phyloP scores from a whole-genome alignment of 1,140 invertebrate genomes.

The Galendromus occidentalis region DNA sequence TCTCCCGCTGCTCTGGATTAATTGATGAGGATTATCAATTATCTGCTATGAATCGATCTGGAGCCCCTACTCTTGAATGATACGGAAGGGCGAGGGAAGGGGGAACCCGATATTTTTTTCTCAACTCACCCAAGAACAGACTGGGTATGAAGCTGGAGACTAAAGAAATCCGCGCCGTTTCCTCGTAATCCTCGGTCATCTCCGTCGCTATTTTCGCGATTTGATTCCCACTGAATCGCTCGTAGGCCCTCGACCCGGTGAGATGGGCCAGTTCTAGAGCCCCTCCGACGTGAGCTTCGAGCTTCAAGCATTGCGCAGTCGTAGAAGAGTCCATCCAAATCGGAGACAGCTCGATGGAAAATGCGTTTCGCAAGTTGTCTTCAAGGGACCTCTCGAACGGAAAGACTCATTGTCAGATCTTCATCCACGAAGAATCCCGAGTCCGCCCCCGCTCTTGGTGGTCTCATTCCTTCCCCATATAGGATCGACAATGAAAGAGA shows the following conservation, averaged over 20 bases:
- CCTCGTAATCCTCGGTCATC: constrained; percentile 48
- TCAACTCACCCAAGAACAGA: neutral
- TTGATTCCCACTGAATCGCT: constrained; percentile 79
- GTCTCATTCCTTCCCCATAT: no score
- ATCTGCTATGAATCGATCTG: no score
- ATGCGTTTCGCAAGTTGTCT: constrained; percentile 30
- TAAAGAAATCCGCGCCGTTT: constrained; percentile 45
- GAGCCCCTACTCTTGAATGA: no score
- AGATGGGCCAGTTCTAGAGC: constrained; percentile 51
- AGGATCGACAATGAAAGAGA: no score
- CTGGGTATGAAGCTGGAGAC: constrained; percentile 7
- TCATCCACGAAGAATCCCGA: neutral
- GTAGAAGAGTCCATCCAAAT: constrained; percentile 95
- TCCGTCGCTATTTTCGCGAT: constrained; percentile 66
- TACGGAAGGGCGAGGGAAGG: no score
- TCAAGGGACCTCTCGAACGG: neutral
- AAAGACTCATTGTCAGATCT: neutral
- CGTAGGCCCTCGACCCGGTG: constrained; percentile 78
- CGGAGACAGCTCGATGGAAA: constrained; percentile 59
- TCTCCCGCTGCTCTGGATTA: no score
- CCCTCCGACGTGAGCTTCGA: constrained; percentile 62
- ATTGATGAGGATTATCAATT: no score
- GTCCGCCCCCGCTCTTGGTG: no score
- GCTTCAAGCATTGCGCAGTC: constrained; percentile 45
- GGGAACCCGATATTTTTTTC: no score